Base-by-base conservation (phyloP, 1,140 invertebrate species). In the Idris sp. region DNA sequence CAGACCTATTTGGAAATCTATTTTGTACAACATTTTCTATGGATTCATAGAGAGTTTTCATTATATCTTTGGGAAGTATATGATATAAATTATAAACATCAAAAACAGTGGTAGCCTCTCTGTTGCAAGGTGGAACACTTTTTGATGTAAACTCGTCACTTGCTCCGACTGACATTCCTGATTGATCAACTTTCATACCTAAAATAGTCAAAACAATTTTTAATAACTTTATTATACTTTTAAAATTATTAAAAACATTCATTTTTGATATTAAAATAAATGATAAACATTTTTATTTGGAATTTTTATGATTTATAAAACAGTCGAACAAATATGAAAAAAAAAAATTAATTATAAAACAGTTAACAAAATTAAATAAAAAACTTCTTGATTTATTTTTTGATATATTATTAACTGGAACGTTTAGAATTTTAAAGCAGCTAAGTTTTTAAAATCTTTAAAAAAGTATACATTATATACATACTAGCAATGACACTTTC, bases 21-120 rank as follows among this genome's bases (percentile, higher is more conserved):
- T 46, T 19, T 40, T 85, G 67, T 2, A 83, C 31, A 16, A 84
- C 56, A 36, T 83, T 38, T 46, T 73, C 48, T 6, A 74, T 79
- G 25, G 59, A 56, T 3, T 81, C 36, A 44, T 85, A 78, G 6
- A 89, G 54, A 4, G 76, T 71, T 64, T 87, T 71, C 30, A 89
- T 54, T 58, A 87, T 81, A 19, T 73, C 54, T 22, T 74, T 61
- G 25, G 88, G 86, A 19, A 89, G 76, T 40, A 90, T 84, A 54
- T 88, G 84, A 35, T 87, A 36, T 10, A 88, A 8, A 64, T 87
- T 78, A 67, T 89, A 90, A 38, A 90, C 85, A 64, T 89, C 82
- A 30, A 81, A 74, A 9, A 79, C 62, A 28, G 48, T 69, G 10
- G 4, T 65, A 7, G 89, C 89, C 28, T 89, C 73, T 78, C 85